Base-by-base conservation (phyloP, 92 coral and sea anemone genomes). In the Nematostella vectensis region DNA sequence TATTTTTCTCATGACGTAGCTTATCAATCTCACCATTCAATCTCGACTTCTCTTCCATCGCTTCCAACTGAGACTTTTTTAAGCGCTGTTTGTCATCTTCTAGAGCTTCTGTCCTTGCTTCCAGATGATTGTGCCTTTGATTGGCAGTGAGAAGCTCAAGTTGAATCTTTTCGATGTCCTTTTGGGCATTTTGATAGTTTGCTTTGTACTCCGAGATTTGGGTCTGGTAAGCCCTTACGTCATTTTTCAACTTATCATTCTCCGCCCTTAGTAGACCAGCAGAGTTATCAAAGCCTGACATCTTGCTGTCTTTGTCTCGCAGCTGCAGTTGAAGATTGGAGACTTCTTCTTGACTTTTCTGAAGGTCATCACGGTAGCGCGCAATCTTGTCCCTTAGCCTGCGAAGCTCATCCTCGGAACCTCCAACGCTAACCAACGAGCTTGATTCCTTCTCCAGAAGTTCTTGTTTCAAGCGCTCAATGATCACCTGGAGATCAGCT, bases 1-100 rank as follows among this genome's bases (percentile, higher is more conserved):
- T 61, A 16, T 57, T 61, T 67, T 67, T 85, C 38, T 75, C 95
- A 57, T 85, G 76, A 54, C 76, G 80, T 3, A 82, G 72, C 17
- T 77, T 81, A 53, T 85, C 95, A 27, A 65, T 36, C 29, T 80
- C 77, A 31, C 75, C 69, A 63, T 80, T 80, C 33, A 80, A 36
- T 15, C 69, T 54, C 2, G 95, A 80, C 6, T 62, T 50, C 25
- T 81, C 77, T 33, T 67, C 66, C 63, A 68, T 70, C 29, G 70
- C 19, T 51, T 71, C 75, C 44, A 67, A 59, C 12, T 47, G 50
- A 43, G 69, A 79, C 33, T 68, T 80, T 54, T 70, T 80, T 33
- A 53, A 47, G 39, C 72, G 67, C 0, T 78, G 64, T 54, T 67
- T 67, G 45, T 85, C 88, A 0, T 85, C 77, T 45, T 80, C 88